phyloP scores from a whole-genome alignment of 2,113 vertebrate species.

The Myotis brandtii region DNA sequence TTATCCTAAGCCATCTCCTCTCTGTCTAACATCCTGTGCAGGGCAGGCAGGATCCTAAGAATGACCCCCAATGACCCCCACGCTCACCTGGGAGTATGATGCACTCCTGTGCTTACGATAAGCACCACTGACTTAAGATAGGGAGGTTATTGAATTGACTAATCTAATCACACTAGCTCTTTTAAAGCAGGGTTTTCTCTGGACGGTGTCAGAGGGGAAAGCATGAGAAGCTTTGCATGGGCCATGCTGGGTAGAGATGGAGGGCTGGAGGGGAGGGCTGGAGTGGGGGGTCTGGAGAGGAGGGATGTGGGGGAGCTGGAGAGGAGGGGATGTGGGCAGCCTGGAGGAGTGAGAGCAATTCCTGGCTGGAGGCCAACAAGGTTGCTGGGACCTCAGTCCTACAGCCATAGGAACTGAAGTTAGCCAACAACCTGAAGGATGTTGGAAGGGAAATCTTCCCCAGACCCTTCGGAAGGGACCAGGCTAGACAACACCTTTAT shows the following conservation, averaged over 20 bases:
- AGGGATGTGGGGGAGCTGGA: no score
- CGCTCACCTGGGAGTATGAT: background rate
- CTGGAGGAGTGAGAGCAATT: background rate
- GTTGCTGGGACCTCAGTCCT: background rate
- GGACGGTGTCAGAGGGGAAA: background rate
- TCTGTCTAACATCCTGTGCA: background rate
- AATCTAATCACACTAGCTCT: background rate
- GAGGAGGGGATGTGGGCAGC: background rate
- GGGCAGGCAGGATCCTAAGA: background rate
- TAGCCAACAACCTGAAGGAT: background rate
- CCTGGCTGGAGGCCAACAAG: background rate
- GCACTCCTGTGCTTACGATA: background rate
- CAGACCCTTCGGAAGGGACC: background rate
- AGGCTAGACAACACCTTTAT: background rate
- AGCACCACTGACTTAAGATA: background rate
- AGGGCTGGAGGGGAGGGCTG: background rate
- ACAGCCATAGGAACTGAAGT: background rate
- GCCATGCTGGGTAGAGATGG: background rate
- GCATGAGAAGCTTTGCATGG: no score
- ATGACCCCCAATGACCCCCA: background rate
- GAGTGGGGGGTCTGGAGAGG: no score
- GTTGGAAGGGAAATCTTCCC: background rate
- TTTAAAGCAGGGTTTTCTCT: conserved; percentile 11
- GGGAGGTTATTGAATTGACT: background rate
- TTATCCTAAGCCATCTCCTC: background rate